Percentiles rank a stretch among this genome's conserved stretches.
These are phyloP conservation scores for Ptychadena robeensis DNA, from an alignment of 2,797 vertebrate species.

Conservation along the genomic window DNA sequence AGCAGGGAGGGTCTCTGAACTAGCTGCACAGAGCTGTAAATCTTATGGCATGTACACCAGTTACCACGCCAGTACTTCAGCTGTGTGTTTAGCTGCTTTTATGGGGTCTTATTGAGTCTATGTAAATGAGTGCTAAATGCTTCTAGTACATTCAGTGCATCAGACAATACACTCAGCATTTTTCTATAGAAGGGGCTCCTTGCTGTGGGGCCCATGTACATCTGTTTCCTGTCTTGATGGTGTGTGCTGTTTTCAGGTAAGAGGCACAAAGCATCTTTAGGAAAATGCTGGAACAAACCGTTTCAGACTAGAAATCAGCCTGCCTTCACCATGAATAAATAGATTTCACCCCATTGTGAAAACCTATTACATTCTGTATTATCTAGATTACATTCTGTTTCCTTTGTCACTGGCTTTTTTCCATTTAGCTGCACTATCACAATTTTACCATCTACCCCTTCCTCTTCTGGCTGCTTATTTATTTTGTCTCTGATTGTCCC, in stretches of 20 bases:
- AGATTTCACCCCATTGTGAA: background rate
- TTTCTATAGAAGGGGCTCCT: too few species aligned
- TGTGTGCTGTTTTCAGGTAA: background rate
- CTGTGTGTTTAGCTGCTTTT: too few species aligned
- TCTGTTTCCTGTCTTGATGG: background rate
- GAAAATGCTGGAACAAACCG: background rate
- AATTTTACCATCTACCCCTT: background rate
- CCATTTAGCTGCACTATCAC: slow-evolving; percentile 1
- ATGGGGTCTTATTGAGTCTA: too few species aligned
- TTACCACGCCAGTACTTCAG: too few species aligned
- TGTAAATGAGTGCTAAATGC: too few species aligned
- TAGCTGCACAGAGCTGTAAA: too few species aligned
- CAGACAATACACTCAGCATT: too few species aligned
- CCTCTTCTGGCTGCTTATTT: slow-evolving; percentile 14
- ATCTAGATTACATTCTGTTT: slow-evolving; percentile 25
- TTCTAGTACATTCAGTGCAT: too few species aligned
- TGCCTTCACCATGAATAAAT: slow-evolving; percentile 3
- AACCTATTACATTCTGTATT: slow-evolving; percentile 4
- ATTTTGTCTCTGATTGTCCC: slow-evolving; percentile 30
- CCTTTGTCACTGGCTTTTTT: slow-evolving; percentile 17
- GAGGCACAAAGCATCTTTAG: background rate
- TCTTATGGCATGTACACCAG: too few species aligned
- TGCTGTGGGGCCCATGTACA: too few species aligned
- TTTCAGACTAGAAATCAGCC: background rate
- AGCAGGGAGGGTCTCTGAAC: too few species aligned